These are phyloP conservation scores for Trachelus stipa DNA, from an alignment of 2,888 invertebrate genomes.

Conservation along the genomic window DNA sequence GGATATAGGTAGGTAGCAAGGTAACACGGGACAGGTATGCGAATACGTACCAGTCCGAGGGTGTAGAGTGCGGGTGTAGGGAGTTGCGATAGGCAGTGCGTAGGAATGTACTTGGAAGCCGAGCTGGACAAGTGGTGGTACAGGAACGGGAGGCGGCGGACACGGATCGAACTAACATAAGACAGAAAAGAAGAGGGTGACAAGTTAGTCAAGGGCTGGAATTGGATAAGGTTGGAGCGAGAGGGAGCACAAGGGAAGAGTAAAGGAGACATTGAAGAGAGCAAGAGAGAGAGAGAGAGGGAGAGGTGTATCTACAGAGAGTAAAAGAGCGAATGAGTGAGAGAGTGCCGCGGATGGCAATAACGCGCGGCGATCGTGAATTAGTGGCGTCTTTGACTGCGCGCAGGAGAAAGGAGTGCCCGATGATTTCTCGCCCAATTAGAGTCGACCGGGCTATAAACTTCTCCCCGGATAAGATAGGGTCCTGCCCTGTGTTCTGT, in stretches of 20 bases:
- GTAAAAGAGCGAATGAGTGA: constrained; percentile 8
- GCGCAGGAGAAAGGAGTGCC: constrained; percentile 61
- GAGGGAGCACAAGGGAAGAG: constrained; percentile 25
- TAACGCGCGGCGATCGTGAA: constrained; percentile 56
- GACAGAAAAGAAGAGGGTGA: constrained; percentile 16
- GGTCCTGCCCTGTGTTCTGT: constrained; percentile 52
- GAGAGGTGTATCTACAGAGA: not conserved
- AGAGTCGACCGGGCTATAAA: constrained; percentile 66
- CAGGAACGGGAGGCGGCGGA: not conserved
- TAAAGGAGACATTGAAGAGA: not conserved
- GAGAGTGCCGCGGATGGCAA: constrained; percentile 19
- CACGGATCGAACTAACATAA: constrained; percentile 10
- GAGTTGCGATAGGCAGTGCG: not conserved
- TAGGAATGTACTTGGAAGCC: not conserved
- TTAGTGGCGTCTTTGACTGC: constrained; percentile 56
- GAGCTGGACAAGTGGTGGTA: not conserved
- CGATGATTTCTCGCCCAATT: constrained; percentile 66
- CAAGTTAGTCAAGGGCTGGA: constrained; percentile 20
- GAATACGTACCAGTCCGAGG: not conserved
- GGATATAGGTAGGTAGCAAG: not conserved
- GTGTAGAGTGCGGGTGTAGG: not conserved
- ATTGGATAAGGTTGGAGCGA: not conserved
- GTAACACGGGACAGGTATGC: not conserved
- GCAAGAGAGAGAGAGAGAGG: constrained; percentile 5
- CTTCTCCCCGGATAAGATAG: constrained; percentile 64